phyloP scores from a whole-genome alignment of 1,140 invertebrate species.

The Diploscapter pachys region DNA sequence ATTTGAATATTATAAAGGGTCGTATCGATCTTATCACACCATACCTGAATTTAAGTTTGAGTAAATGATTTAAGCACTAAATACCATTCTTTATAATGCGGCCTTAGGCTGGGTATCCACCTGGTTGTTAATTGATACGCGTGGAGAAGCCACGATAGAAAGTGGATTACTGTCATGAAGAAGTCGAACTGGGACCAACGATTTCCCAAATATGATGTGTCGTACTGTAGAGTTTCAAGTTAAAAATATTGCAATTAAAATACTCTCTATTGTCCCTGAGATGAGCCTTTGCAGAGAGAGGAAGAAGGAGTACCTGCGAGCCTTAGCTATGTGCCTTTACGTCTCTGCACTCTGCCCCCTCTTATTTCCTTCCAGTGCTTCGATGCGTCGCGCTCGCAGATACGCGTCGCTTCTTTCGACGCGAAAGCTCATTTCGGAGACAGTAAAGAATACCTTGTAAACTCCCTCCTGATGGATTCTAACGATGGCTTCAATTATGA shows the following conservation, averaged over 20 bases:
- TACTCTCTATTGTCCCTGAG: too few species aligned
- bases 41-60: constrained; percentile 64
- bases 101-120: constrained; percentile 36
- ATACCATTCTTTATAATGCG: constrained; percentile 9
- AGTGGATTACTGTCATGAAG: constrained; percentile 91
- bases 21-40: constrained; percentile 88
- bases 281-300: too few species aligned
- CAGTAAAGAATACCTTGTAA: constrained; percentile 9
- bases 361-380: constrained; percentile 4
- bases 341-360: background rate
- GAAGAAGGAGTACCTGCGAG: too few species aligned
- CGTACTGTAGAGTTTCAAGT: constrained; percentile 30
- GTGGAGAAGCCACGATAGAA: constrained; percentile 91
- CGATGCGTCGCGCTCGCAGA: too few species aligned
- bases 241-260: background rate
- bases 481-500: constrained; percentile 48
- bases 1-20: constrained; percentile 93
- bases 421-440: background rate
- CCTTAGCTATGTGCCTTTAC: too few species aligned
- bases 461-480: constrained; percentile 21
- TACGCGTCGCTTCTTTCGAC: too few species aligned
- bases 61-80: constrained; percentile 22
- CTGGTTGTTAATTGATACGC: constrained; percentile 58
- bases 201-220: constrained; percentile 62
- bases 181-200: constrained; percentile 99